Evolutionary conservation across 2,797 vertebrate species (phyloP), one percentile per base, ranked within the genome.

Genomic region (Gobio occitaniae): DNA sequence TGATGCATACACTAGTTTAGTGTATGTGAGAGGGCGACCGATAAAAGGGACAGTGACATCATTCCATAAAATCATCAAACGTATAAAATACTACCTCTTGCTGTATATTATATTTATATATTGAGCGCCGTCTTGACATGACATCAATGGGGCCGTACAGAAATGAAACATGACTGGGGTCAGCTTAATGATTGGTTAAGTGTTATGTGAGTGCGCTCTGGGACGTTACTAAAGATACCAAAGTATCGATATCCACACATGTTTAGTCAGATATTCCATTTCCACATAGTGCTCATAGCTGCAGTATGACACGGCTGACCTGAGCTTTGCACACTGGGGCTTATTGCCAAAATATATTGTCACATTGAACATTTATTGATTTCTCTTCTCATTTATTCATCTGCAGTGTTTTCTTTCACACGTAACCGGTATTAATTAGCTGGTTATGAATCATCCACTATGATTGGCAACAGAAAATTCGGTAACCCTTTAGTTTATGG

Each of bases 191-290:
- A 88, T 89, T 89, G 88, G 89, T 88, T 89, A 90, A 89, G 80
- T 84, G 88, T 90, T 88, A 90, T 89, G 84, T 81, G 86, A 85
- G 87, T 86, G 81, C 4, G 50, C 83, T 87, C 68, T 70, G 66
- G 75, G 84, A 85, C 63, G 88, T 90, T 90, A 86, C 89, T 90
- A 90, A 90, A 89, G 89, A 90, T 90, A 90, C 87, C 83, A 79
- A 87, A 87, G 89, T 90, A 90, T 90, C 88, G 78, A 86, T 90
- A 87, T 89, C 89, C 86, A 87, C 89, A 88, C 87, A 86, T 89
- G 88, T 90, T 87, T 86, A 83, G 86, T 86, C 86, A 84, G 78
- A 89, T 84, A 89, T 90, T 90, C 86, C 68, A 71, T 87, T 78
- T 88, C 89, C 38, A 61, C 87, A 89, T 90, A 88, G 71, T 83